phyloP scores from a whole-genome alignment of 2,113 vertebrate species.

The Mesembrinibis cayennensis region DNA sequence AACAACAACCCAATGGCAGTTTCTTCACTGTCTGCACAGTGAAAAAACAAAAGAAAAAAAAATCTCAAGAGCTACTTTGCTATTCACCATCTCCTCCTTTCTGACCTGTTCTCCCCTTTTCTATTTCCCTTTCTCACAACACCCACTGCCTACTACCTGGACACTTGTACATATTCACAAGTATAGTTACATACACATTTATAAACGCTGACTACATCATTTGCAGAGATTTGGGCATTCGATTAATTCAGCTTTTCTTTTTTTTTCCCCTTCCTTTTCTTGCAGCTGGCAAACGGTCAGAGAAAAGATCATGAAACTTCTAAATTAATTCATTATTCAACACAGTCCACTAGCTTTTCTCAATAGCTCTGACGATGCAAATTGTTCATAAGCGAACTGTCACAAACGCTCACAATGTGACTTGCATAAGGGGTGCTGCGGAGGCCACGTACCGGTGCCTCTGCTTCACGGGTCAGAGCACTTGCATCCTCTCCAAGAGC shows the following conservation, averaged over 20 bases:
- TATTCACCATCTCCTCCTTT: neutral
- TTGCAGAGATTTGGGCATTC: neutral
- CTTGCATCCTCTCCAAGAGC: neutral
- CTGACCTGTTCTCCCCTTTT: neutral
- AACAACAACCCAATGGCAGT: neutral
- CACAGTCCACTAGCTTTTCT: neutral
- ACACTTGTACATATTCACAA: neutral
- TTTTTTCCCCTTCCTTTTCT: neutral
- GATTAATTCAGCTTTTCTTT: neutral
- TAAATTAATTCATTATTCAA: constrained; percentile 21
- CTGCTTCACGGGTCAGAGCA: neutral
- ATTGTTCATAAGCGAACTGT: neutral
- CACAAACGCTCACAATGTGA: rapidly evolving
- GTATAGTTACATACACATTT: neutral
- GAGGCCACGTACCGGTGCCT: neutral
- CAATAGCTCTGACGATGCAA: neutral
- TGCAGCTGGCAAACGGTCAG: neutral
- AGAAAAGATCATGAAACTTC: constrained; percentile 30
- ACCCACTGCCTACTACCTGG: neutral
- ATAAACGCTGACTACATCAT: neutral
- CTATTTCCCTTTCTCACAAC: neutral
- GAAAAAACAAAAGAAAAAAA: no score
- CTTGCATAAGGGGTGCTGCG: neutral
- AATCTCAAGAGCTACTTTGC: neutral
- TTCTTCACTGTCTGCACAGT: neutral